Evolutionary conservation across 2,888 invertebrate species (phyloP), one percentile per base, ranked within the genome.

Genomic region (Eilema griseolum): DNA sequence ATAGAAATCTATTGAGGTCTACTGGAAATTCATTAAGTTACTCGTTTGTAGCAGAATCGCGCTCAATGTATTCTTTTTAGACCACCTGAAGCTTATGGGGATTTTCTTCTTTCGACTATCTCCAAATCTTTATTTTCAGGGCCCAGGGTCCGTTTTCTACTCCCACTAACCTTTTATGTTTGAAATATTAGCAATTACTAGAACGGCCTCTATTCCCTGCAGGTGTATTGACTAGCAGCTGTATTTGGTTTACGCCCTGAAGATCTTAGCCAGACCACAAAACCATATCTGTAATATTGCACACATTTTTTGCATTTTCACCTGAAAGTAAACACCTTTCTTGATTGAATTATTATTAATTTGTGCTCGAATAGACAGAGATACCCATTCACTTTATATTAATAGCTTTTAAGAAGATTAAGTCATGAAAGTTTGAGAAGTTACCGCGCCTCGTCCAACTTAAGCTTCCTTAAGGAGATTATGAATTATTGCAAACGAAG

Each of bases 341-440:
- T 71, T 71, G 33, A 76, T 76, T 75, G 56, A 68, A 76, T 79
- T 71, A 76, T 72, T 72, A 74, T 72, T 80, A 79, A 82, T 83
- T 83, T 81, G 74, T 75, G 78, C 77, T 78, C 59, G 77, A 84
- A 83, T 83, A 87, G 86, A 86, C 83, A 83, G 77, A 78, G 79
- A 74, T 82, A 72, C 73, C 72, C 76, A 75, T 75, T 79, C 79
- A 77, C 80, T 85, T 85, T 85, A 81, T 85, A 87, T 87, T 85
- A 87, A 86, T 86, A 87, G 83, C 87, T 84, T 86, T 85, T 84
- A 86, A 85, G 80, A 79, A 85, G 86, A 89, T 88, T 88, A 89
- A 82, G 85, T 77, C 80, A 81, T 86, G 81, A 85, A 89, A 87
- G 83, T 89, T 89, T 84, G 78, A 86, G 75, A 80, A 86, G 83